Base-by-base conservation (phyloP, 2,888 invertebrate species). In the Diplazon laetatorius region DNA sequence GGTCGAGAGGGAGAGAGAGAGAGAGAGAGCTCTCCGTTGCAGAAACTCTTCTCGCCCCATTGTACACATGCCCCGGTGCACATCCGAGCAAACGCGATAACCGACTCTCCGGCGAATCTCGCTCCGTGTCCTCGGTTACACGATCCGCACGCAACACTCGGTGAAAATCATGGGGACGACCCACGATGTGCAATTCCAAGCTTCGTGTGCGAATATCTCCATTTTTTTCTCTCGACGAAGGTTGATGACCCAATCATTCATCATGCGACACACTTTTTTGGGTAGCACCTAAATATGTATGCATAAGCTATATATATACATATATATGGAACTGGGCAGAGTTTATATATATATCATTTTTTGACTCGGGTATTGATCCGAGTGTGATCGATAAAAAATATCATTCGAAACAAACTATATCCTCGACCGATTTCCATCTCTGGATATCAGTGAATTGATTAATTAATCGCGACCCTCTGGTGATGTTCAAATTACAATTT, bases 91-190 rank as follows among this genome's bases (percentile, higher is more conserved):
- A 20, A 16, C 70, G 25, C 69, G 78, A 70, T 74, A 52, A 52
- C 48, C 50, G 73, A 73, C 72, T 72, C 46, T 37, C n/a, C n/a
- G n/a, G n/a, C n/a, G n/a, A n/a, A n/a, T 50, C 57, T 46, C 55
- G 46, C 57, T 59, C 71, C 71, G 50, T 46, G 62, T 55, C 57
- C 37, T 76, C 75, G 57, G 63, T 48, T 16, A 62, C 18, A 52
- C n/a, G n/a, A 60, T 46, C 46, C 25, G 50, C 78, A 79, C 78
- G 78, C 78, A 66, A 78, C 46, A 63, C 63, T 55, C 65, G 50
- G 14, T 42, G 74, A 68, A 60, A 75, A 70, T 75, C 75, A 68
- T 75, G 71, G 55, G 52, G 46, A 62, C 74, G 66, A n/a, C n/a
- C n/a, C 4, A 30, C 78, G 78, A 78, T 75, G 69, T 20, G 44